phyloP scores from a whole-genome alignment of 1,140 invertebrate genomes.

The Drosophila rufa region DNA sequence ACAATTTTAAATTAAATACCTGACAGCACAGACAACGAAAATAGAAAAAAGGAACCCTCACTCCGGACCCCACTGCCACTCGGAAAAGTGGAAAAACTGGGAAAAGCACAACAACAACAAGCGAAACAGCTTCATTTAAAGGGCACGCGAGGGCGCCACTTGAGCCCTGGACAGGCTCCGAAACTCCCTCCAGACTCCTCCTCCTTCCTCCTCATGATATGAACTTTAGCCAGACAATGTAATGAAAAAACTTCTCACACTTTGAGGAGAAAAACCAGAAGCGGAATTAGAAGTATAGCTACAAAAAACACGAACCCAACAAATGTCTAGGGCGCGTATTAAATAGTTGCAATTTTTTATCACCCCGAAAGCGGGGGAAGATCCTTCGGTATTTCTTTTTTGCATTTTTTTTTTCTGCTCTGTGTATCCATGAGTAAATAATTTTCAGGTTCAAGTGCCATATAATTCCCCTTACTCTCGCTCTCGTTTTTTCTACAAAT shows the following conservation, averaged over 20 bases:
- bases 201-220: not conserved
- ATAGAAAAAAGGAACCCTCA: constrained; percentile 25
- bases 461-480: constrained; percentile 58
- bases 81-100: constrained; percentile 38
- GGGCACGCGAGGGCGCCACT: constrained; percentile 74
- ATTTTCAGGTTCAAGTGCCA: constrained; percentile 82
- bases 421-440: constrained; percentile 67
- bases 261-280: constrained; percentile 12
- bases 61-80: constrained; percentile 14
- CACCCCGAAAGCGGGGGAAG: not conserved
- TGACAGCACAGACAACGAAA: constrained; percentile 53
- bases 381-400: not conserved
- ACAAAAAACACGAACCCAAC: constrained; percentile 11
- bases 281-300: constrained; percentile 27
- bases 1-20: constrained; percentile 75
- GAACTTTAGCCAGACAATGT: constrained; percentile 53
- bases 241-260: constrained; percentile 80
- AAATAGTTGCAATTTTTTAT: constrained; percentile 79
- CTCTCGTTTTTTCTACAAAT: constrained; percentile 58
- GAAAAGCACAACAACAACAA: constrained; percentile 35
- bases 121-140: constrained; percentile 78
- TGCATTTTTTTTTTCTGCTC: not conserved
- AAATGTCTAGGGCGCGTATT: constrained; percentile 73
- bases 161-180: constrained; percentile 47
- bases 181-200: constrained; percentile 7